Evolutionary conservation across 2,113 vertebrate species (phyloP).

Genomic region (Phylloscopus trochilus): DNA sequence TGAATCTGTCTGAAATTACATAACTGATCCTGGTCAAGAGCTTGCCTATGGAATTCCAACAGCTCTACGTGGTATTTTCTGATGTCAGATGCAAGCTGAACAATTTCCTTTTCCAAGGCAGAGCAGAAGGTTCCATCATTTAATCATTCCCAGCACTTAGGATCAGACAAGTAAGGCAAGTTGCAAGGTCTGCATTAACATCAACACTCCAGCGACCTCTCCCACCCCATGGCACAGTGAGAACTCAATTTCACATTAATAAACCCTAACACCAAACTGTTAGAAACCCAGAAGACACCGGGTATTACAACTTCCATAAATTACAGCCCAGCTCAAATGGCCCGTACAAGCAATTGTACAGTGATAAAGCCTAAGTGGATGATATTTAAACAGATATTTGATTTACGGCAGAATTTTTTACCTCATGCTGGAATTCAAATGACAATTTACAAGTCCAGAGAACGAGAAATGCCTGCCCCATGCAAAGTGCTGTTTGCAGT

Average conservation of each 20-base stretch:
- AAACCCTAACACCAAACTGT: constrained; percentile 42
- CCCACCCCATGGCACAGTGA: constrained; percentile 22
- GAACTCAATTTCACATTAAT: constrained; percentile 51
- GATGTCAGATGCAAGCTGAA: neutral
- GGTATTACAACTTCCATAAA: constrained; percentile 54
- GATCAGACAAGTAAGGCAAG: neutral
- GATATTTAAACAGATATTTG: constrained; percentile 60
- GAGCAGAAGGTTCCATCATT: neutral
- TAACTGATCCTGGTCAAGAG: neutral
- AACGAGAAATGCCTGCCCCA: neutral
- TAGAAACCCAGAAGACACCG: constrained; percentile 32
- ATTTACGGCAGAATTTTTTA: constrained; percentile 38
- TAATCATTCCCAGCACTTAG: neutral
- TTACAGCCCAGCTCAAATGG: constrained; percentile 43
- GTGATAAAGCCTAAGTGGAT: constrained; percentile 59
- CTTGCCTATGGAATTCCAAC: neutral
- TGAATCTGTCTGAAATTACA: neutral
- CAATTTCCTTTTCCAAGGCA: neutral
- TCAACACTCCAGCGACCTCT: constrained; percentile 19
- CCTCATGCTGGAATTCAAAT: constrained; percentile 17
- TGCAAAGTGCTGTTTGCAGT: neutral
- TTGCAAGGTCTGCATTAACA: constrained; percentile 20
- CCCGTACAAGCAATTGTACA: constrained; percentile 49
- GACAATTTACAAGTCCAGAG: constrained; percentile 27
- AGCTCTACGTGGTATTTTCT: neutral